Percentiles rank a stretch among this genome's conserved stretches.
These are phyloP conservation scores for Patella vulgata DNA, from an alignment of 1,140 invertebrate species.

Conservation along the genomic window DNA sequence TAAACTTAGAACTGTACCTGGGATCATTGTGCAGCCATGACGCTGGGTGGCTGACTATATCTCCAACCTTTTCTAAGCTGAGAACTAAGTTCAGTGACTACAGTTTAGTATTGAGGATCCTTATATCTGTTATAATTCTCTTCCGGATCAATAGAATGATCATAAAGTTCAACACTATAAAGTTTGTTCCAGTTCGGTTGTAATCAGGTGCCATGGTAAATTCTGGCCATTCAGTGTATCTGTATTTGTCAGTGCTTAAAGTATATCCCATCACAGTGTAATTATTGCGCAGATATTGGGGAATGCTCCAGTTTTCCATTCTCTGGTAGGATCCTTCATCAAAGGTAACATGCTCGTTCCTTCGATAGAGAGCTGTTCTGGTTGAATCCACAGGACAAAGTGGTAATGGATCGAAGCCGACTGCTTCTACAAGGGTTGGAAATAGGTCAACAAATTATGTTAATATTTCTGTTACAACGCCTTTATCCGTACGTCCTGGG, in stretches of 20 bases:
- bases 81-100: conserved; percentile 36
- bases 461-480: conserved; percentile 48
- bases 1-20: no score
- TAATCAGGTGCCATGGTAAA: conserved; percentile 44
- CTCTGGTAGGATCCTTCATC: conserved; percentile 24
- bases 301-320: conserved; percentile 75
- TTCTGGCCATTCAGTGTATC: conserved; percentile 82
- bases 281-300: no score
- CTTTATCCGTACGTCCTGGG: no score
- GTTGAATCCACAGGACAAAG: conserved; percentile 69
- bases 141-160: conserved; percentile 71
- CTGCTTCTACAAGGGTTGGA: conserved; percentile 82
- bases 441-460: conserved; percentile 87
- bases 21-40: no score
- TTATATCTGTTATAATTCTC: conserved; percentile 77
- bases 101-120: conserved; percentile 27
- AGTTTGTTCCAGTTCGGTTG: conserved; percentile 74
- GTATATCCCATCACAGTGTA: conserved; percentile 88
- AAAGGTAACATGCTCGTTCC: conserved; percentile 74
- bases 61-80: conserved; percentile 48
- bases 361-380: conserved; percentile 73
- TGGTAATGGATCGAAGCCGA: conserved; percentile 70
- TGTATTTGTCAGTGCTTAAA: conserved; percentile 74
- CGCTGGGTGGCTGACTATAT: conserved; percentile 9
- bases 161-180: conserved; percentile 71